phyloP scores from a whole-genome alignment of 2,797 vertebrate genomes.

The Balearica regulorum region DNA sequence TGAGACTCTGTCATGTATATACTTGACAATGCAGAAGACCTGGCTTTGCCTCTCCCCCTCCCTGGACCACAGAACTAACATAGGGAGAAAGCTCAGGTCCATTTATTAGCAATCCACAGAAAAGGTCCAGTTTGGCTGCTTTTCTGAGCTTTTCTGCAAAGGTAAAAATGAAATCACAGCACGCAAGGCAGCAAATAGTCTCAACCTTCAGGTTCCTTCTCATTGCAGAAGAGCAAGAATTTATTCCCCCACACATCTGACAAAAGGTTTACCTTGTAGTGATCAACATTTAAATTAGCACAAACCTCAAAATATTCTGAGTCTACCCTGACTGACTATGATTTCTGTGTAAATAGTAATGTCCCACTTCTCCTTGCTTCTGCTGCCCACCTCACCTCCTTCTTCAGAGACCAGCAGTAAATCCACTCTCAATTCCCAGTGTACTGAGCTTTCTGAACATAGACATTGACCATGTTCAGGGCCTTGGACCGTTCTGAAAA shows the following conservation, averaged over 20 bases:
- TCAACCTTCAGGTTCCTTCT: background rate
- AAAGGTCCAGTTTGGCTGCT: background rate
- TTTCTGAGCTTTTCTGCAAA: background rate
- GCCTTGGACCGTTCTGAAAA: background rate
- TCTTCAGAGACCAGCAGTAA: background rate
- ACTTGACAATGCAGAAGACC: background rate
- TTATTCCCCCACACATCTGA: background rate
- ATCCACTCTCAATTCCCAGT: background rate
- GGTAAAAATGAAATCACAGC: background rate
- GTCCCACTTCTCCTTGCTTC: background rate
- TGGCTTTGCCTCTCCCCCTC: background rate
- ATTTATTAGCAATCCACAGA: background rate
- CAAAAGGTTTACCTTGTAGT: background rate
- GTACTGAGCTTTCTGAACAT: background rate
- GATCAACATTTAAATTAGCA: background rate
- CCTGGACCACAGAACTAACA: background rate
- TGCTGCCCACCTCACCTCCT: background rate
- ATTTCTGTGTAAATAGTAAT: background rate
- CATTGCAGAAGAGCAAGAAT: background rate
- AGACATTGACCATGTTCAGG: rapidly evolving
- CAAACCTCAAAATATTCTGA: background rate
- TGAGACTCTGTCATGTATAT: background rate
- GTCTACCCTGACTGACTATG: background rate
- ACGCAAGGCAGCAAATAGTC: background rate
- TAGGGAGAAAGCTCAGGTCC: background rate